phyloP scores from a whole-genome alignment of 2,888 invertebrate species.

The Exephanes ischioxanthus region DNA sequence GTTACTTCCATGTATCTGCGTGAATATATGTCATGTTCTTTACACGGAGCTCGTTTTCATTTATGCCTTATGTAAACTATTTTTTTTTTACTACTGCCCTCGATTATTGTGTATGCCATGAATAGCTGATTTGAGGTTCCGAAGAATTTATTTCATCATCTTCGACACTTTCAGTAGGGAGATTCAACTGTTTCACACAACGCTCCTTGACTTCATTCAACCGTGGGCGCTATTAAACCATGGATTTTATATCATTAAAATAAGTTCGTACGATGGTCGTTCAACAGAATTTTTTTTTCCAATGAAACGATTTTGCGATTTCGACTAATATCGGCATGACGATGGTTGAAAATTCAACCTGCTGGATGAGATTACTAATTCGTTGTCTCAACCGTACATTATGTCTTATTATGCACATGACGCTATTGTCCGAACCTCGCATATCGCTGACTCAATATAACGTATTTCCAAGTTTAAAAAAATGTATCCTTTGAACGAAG shows the following conservation, averaged over 20 bases:
- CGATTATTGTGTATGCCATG: no score
- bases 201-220: no score
- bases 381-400: conserved; percentile 2
- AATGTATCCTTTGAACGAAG: not conserved
- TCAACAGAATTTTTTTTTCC: not conserved
- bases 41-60: no score
- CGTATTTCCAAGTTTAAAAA: not conserved
- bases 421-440: not conserved
- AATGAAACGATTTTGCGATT: not conserved
- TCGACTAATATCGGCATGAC: not conserved
- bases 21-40: no score
- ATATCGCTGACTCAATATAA: not conserved
- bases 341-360: not conserved
- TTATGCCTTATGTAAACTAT: no score
- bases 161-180: no score
- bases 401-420: not conserved
- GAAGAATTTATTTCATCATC: no score
- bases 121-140: no score
- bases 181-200: no score
- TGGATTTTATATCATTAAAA: not conserved
- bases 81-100: no score
- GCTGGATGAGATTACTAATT: not conserved
- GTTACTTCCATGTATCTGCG: no score
- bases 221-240: no score
- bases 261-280: not conserved